Evolutionary conservation across 2,797 vertebrate species (phyloP).

Genomic region (Neosilurus hyrtlii): DNA sequence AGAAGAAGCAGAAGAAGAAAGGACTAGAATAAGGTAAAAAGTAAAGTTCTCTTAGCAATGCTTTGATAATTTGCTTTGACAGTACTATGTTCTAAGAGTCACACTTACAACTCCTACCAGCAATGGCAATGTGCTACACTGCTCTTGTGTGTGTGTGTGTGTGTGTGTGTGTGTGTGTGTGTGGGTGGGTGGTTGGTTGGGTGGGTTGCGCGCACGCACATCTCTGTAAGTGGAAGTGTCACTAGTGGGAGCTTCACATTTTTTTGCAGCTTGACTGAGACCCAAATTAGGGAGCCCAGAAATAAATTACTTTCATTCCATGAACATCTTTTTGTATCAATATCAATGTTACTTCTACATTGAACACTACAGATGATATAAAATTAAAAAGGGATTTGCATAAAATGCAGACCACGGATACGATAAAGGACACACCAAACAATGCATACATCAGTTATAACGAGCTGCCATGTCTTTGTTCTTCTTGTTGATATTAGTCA

Average conservation of each 20-base stretch:
- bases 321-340: slow-evolving; percentile 15
- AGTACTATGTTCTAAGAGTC: background rate
- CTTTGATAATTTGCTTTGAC: background rate
- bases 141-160: background rate
- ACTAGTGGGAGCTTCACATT: background rate
- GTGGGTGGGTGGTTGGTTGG: background rate
- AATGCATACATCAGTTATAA: slow-evolving; percentile 28
- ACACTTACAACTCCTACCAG: background rate
- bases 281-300: background rate
- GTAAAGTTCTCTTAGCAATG: background rate
- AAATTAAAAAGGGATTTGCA: slow-evolving; percentile 18
- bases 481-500: slow-evolving; percentile 34
- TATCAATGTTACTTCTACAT: slow-evolving; percentile 5
- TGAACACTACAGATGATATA: background rate
- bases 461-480: slow-evolving; percentile 6
- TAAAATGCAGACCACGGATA: background rate
- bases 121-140: background rate
- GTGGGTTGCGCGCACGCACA: background rate
- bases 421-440: slow-evolving; percentile 11
- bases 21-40: background rate
- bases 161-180: background rate
- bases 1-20: background rate
- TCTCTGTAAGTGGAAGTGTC: background rate
- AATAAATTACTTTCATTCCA: slow-evolving; percentile 23
- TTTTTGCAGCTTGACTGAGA: slow-evolving; percentile 8